A percentile compares a stretch with the other conserved stretches of the same genome.
Conservation (phyloP, 1,140 invertebrate species). For the Yoshiicerus persimilis region DNA sequence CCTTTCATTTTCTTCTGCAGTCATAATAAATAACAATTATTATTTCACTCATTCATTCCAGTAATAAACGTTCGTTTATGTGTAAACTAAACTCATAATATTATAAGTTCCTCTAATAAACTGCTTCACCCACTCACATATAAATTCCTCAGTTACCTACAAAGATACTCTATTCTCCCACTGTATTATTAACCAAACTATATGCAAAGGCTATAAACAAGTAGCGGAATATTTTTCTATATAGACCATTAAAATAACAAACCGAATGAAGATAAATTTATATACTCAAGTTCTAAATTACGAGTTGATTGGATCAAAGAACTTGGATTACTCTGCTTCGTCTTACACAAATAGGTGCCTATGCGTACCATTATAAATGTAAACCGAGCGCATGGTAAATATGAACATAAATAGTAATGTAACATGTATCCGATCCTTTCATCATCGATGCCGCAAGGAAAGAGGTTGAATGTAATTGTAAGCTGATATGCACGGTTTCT, state of each 20-base stretch:
- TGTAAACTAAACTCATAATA: background rate
- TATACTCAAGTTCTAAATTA: background rate
- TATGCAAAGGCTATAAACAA: too few relatives aligned
- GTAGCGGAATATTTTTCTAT: background rate
- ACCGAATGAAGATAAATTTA: background rate
- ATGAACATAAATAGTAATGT: background rate
- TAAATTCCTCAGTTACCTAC: too few relatives aligned
- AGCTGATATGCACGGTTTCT: background rate
- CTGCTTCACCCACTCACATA: too few relatives aligned
- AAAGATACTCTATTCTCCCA: too few relatives aligned
- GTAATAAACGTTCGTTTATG: background rate
- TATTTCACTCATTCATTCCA: background rate
- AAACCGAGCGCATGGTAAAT: too few relatives aligned
- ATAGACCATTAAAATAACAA: background rate
- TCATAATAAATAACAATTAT: slow-evolving; percentile 30
- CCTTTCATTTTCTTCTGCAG: slow-evolving; percentile 5
- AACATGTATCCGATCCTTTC: background rate
- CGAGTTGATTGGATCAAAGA: slow-evolving; percentile 28
- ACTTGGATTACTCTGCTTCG: background rate
- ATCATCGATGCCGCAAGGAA: slow-evolving; percentile 1
- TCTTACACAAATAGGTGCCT: too few relatives aligned
- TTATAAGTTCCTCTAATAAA: too few relatives aligned
- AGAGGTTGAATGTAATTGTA: background rate
- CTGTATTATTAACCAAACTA: too few relatives aligned
- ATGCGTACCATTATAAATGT: too few relatives aligned